Conservation (phyloP, 2,888 invertebrate genomes). For the Microctonus hyperodae region DNA sequence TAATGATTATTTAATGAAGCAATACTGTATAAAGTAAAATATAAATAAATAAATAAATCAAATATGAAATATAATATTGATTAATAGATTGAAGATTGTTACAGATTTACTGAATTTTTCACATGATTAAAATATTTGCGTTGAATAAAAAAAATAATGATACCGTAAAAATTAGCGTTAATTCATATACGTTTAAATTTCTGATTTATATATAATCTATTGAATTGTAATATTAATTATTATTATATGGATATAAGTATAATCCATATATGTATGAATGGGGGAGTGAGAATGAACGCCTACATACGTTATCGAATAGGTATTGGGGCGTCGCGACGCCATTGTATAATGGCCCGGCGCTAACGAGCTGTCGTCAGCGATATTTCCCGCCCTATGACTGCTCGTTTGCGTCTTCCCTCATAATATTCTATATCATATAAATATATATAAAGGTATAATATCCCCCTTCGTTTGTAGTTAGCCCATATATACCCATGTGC, state of each 20-base stretch:
- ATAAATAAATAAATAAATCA: not conserved
- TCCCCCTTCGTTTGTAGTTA: slow-evolving; percentile 13
- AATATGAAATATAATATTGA: not conserved
- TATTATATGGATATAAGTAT: not conserved
- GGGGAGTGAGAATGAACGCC: slow-evolving; percentile 36
- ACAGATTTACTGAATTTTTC: slow-evolving; percentile 10
- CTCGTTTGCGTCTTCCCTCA: slow-evolving; percentile 1
- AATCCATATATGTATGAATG: not conserved
- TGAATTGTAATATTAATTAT: not conserved
- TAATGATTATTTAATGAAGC: slow-evolving; percentile 23
- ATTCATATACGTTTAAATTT: too few relatives aligned
- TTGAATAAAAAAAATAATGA: not conserved
- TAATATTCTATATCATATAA: not conserved
- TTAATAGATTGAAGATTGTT: slow-evolving; percentile 5
- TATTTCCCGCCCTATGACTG: slow-evolving; percentile 35
- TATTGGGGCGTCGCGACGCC: slow-evolving; percentile 50
- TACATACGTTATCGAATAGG: slow-evolving; percentile 47
- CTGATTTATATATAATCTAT: too few relatives aligned
- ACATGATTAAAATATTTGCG: too few relatives aligned
- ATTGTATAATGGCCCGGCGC: slow-evolving; percentile 39
- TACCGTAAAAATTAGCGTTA: too few relatives aligned
- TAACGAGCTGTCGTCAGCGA: slow-evolving; percentile 58
- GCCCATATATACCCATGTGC: slow-evolving; percentile 12
- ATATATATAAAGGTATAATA: not conserved
- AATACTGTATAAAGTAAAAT: not conserved